Percentiles rank a stretch among this genome's conserved stretches.
These are phyloP conservation scores for Hemibagrus guttatus DNA, from an alignment of 2,797 vertebrate species.

Conservation along the genomic window DNA sequence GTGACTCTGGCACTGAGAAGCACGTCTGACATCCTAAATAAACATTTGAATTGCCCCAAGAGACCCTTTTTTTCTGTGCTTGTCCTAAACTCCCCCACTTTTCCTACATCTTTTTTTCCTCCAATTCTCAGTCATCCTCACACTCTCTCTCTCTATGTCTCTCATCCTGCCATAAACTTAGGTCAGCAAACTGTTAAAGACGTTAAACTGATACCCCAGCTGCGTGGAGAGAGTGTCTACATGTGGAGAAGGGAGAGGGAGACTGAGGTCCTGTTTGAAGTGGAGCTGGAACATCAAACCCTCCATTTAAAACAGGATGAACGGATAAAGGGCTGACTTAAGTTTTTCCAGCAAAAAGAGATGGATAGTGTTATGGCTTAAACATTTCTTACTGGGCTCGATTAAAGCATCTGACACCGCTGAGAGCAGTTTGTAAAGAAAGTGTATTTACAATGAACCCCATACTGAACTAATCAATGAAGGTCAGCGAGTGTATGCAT, in stretches of 20 bases:
- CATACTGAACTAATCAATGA: slow-evolving; percentile 30
- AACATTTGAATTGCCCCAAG: slow-evolving; percentile 70
- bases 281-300: slow-evolving; percentile 45
- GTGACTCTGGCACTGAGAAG: slow-evolving; percentile 67
- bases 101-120: slow-evolving; percentile 16
- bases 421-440: slow-evolving; percentile 34
- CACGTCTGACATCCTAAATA: slow-evolving; percentile 70
- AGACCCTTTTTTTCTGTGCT: slow-evolving; percentile 59
- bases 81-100: neutral
- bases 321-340: slow-evolving; percentile 35
- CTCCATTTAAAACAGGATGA: slow-evolving; percentile 44
- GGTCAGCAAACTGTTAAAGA: slow-evolving; percentile 61
- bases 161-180: slow-evolving; percentile 67
- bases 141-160: neutral
- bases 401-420: slow-evolving; percentile 33
- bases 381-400: slow-evolving; percentile 31
- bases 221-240: slow-evolving; percentile 64
- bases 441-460: slow-evolving; percentile 18
- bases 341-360: slow-evolving; percentile 39
- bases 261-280: slow-evolving; percentile 40
- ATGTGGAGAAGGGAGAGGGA: slow-evolving; percentile 41
- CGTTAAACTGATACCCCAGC: slow-evolving; percentile 59
- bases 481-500: neutral
- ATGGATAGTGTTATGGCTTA: slow-evolving; percentile 52
- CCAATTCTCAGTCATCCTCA: neutral